phyloP scores from a whole-genome alignment of 1,140 invertebrate species.

The Thereuonema tuberculata region DNA sequence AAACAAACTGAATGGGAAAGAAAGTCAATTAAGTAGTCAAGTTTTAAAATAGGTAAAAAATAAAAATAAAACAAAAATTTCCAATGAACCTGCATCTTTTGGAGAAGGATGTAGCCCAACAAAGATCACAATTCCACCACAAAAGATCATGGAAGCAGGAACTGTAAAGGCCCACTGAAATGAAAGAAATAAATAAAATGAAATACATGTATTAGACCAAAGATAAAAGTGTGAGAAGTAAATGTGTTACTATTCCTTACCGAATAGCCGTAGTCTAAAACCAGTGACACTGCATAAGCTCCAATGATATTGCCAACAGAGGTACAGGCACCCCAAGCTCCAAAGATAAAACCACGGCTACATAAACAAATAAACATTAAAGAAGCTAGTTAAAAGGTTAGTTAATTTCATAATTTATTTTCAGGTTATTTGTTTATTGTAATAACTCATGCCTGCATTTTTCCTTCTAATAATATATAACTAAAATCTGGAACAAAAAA shows the following conservation, averaged over 20 bases:
- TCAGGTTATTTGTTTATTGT: no score
- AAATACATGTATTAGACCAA: not conserved
- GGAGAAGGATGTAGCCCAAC: not conserved
- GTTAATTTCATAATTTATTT: no score
- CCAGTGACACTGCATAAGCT: not conserved
- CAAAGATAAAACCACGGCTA: not conserved
- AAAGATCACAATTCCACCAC: conserved; percentile 10
- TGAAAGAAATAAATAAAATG: not conserved
- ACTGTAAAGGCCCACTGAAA: conserved; percentile 17
- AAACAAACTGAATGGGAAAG: no score
- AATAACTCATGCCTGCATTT: no score
- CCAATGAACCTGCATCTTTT: not conserved
- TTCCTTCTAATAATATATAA: no score
- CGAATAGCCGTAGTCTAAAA: not conserved
- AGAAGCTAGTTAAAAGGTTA: no score
- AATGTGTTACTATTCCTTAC: not conserved
- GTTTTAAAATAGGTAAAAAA: no score
- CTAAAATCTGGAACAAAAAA: no score
- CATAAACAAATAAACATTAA: conserved; percentile 8
- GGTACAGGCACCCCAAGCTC: not conserved
- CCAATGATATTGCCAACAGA: conserved; percentile 2
- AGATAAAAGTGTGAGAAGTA: not conserved
- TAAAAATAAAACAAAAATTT: no score
- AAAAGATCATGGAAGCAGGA: conserved; percentile 15
- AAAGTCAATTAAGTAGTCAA: no score